Base-by-base conservation (phyloP, 2,113 vertebrate genomes). In the Ia io region DNA sequence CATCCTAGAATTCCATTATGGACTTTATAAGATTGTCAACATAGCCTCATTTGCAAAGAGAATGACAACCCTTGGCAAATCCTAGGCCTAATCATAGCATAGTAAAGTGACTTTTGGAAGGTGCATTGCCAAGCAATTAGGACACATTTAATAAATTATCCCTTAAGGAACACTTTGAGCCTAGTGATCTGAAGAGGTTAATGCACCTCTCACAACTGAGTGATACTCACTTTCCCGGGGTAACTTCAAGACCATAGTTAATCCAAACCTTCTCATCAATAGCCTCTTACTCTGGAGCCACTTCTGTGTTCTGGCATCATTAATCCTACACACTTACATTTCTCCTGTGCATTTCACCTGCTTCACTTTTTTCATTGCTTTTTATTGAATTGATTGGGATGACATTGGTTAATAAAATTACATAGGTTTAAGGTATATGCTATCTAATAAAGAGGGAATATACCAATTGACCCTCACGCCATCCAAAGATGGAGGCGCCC, bases 61-160 rank as follows among this genome's bases (percentile, higher is more conserved):
- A 96, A 94, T 97, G 96, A 96, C 95, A 97, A 91, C 94, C 6
- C 94, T 94, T 95, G 88, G 94, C 74, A 97, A 96, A 86, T 74
- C 86, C 95, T 80, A 93, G 95, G 79, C 86, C 93, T 97, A 94
- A 97, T 97, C 93, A 95, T 9, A 97, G 97, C 83, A 89, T 44
- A 91, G 88, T 96, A 56, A 96, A 95, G 88, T 93, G 97, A 97
- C 97, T 97, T 97, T 97, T 95, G 97, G 97, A 96, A 96, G 95
- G 94, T 96, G 91, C 96, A 97, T 97, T 97, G 97, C 94, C 56
- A 67, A 93, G 97, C 93, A 97, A 96, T 97, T 97, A 97, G 95
- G 97, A 84, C 93, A 94, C 96, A 97, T 97, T 97, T 97, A 97
- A 97, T 97, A 97, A 97, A 97, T 97, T 96, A 97, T 91, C 95